phyloP scores from a whole-genome alignment of 92 coral and sea anemone genomes.

The Blastomussa wellsi region DNA sequence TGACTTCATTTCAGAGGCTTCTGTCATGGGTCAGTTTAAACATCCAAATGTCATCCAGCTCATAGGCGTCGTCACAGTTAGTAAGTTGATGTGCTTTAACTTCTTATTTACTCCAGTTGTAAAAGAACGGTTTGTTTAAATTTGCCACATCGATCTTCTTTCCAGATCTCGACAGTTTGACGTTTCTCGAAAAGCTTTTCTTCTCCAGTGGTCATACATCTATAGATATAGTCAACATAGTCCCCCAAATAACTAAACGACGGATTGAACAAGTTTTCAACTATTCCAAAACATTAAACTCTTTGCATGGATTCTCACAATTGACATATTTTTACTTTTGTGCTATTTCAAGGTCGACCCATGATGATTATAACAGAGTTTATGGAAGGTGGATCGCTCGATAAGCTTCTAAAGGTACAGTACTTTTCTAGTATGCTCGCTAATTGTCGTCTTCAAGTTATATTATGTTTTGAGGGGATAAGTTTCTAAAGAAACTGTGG shows the following conservation, averaged over 20 bases:
- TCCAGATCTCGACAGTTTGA: too few species aligned
- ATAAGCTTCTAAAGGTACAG: constrained; percentile 83
- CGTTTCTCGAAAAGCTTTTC: too few species aligned
- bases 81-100: constrained; percentile 62
- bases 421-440: neutral
- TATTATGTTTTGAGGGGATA: too few species aligned
- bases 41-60: constrained; percentile 84
- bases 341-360: constrained; percentile 59
- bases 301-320: too few species aligned
- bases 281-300: too few species aligned
- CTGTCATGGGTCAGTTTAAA: constrained; percentile 96
- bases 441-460: neutral
- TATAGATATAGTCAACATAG: too few species aligned
- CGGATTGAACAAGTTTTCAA: too few species aligned
- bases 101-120: neutral
- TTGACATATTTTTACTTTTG: neutral
- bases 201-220: too few species aligned
- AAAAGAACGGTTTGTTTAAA: neutral
- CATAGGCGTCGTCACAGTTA: constrained; percentile 86
- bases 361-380: constrained; percentile 95
- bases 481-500: too few species aligned
- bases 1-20: constrained; percentile 94
- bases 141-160: too few species aligned
- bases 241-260: too few species aligned
- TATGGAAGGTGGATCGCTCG: constrained; percentile 96